These are phyloP conservation scores for Gambusia yucatana DNA, from an alignment of 2,797 vertebrate species.

Conservation along the genomic window DNA sequence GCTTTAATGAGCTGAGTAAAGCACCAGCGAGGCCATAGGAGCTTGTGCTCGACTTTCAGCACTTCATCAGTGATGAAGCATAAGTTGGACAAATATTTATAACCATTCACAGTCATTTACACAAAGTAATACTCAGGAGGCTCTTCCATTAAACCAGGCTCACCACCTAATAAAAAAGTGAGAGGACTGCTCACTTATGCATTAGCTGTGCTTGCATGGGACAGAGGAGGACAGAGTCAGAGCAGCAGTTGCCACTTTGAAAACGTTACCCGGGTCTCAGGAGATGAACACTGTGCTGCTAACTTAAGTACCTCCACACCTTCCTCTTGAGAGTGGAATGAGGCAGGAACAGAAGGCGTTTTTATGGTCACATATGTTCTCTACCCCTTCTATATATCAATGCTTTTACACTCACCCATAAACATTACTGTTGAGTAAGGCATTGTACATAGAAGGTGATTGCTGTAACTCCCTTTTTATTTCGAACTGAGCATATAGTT, in stretches of 20 bases:
- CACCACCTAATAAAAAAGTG: conserved; percentile 51
- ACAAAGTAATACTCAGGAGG: conserved; percentile 43
- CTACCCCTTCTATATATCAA: conserved; percentile 75
- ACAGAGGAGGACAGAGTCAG: conserved; percentile 36
- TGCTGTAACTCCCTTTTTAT: conserved; percentile 43
- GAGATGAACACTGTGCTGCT: conserved; percentile 64
- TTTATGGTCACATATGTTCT: conserved; percentile 84
- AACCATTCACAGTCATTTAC: conserved; percentile 71
- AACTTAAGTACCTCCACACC: conserved; percentile 76
- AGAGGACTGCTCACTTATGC: conserved; percentile 30
- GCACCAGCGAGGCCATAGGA: conserved; percentile 53
- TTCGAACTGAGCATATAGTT: conserved; percentile 50
- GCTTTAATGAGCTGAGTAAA: conserved; percentile 78
- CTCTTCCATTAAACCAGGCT: conserved; percentile 33
- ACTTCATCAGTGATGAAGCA: conserved; percentile 76
- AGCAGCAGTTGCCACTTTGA: conserved; percentile 74
- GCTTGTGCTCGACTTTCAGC: conserved; percentile 54
- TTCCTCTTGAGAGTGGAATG: conserved; percentile 74
- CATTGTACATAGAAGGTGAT: conserved; percentile 59
- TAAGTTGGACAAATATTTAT: conserved; percentile 68
- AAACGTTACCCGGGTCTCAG: conserved; percentile 76
- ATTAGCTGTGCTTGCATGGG: conserved; percentile 41
- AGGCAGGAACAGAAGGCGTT: conserved; percentile 79
- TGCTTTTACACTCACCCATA: conserved; percentile 76
- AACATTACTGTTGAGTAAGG: conserved; percentile 75